Evolutionary conservation across 2,113 vertebrate genomes (phyloP).

Genomic region (Ophiodon elongatus): DNA sequence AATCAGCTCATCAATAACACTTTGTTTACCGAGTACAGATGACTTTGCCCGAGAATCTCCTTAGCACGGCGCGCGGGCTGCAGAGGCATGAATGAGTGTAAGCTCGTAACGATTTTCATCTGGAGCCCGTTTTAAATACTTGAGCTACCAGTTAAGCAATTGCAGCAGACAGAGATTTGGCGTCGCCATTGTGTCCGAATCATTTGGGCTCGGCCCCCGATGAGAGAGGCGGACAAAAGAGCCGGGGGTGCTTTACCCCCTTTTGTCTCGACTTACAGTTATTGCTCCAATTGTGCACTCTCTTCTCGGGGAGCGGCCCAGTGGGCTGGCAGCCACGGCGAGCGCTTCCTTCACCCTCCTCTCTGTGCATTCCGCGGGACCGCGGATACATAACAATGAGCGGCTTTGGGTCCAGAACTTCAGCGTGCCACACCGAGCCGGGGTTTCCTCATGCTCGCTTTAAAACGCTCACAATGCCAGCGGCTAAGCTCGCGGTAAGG

Average conservation of each 20-base stretch:
- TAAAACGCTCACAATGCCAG: slow-evolving; percentile 51
- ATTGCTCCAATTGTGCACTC: slow-evolving; percentile 39
- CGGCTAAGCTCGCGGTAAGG: slow-evolving; percentile 27
- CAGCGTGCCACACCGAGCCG: slow-evolving; percentile 61
- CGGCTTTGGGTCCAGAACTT: slow-evolving; percentile 66
- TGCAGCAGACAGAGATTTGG: slow-evolving; percentile 66
- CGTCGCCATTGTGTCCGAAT: slow-evolving; percentile 62
- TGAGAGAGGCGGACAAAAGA: slow-evolving; percentile 47
- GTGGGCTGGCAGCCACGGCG: slow-evolving; percentile 38
- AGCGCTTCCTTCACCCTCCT: slow-evolving; percentile 32
- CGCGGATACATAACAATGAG: slow-evolving; percentile 73
- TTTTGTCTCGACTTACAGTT: slow-evolving; percentile 65
- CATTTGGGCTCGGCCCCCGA: slow-evolving; percentile 42
- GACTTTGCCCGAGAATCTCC: slow-evolving; percentile 74
- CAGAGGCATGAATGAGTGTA: slow-evolving; percentile 56
- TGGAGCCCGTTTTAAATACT: slow-evolving; percentile 60
- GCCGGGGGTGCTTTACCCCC: slow-evolving; percentile 37
- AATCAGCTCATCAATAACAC: slow-evolving; percentile 78
- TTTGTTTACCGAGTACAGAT: slow-evolving; percentile 77
- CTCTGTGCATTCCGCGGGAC: slow-evolving; percentile 40
- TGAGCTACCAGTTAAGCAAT: slow-evolving; percentile 71
- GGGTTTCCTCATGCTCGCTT: slow-evolving; percentile 69
- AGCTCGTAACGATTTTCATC: slow-evolving; percentile 66
- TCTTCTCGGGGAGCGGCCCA: slow-evolving; percentile 41
- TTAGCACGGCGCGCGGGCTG: slow-evolving; percentile 43